Percentiles rank a stretch among this genome's conserved stretches.
Evolutionary conservation across 2,797 vertebrate species (phyloP).

Genomic region (Caiman crocodilus): DNA sequence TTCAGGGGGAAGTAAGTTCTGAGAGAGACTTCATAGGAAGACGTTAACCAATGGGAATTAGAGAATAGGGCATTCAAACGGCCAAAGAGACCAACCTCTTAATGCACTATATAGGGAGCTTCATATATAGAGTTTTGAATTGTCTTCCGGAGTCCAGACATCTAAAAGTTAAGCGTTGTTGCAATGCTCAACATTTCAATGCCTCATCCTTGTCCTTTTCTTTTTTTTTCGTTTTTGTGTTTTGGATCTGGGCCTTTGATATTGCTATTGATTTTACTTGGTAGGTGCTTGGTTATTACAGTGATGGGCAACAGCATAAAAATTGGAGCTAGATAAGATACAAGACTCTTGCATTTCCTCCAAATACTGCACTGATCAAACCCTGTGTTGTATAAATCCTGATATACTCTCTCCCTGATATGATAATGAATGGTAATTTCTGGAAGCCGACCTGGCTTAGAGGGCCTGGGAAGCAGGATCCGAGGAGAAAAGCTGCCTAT

Average conservation of each 20-base stretch:
- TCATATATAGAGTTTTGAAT: too few species aligned
- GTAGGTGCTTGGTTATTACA: neutral
- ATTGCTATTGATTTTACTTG: neutral
- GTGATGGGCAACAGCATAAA: neutral
- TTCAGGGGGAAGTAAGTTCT: neutral
- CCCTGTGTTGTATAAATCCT: neutral
- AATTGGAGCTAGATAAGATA: neutral
- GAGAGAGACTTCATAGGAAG: neutral
- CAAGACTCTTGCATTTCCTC: neutral
- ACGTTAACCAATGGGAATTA: neutral
- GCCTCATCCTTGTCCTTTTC: neutral
- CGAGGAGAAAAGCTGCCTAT: neutral
- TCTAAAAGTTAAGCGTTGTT: too few species aligned
- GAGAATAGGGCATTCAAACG: neutral
- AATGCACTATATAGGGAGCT: too few species aligned
- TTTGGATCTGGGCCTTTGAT: neutral
- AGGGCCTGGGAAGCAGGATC: neutral
- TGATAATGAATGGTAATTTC: neutral
- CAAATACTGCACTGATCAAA: neutral
- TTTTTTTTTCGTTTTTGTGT: neutral
- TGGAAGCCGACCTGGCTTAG: neutral
- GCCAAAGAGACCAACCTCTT: too few species aligned
- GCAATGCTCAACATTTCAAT: too few species aligned
- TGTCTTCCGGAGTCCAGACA: too few species aligned
- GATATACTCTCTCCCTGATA: neutral